Conservation (phyloP, 2,113 vertebrate species). For the Callopanchax toddi region DNA sequence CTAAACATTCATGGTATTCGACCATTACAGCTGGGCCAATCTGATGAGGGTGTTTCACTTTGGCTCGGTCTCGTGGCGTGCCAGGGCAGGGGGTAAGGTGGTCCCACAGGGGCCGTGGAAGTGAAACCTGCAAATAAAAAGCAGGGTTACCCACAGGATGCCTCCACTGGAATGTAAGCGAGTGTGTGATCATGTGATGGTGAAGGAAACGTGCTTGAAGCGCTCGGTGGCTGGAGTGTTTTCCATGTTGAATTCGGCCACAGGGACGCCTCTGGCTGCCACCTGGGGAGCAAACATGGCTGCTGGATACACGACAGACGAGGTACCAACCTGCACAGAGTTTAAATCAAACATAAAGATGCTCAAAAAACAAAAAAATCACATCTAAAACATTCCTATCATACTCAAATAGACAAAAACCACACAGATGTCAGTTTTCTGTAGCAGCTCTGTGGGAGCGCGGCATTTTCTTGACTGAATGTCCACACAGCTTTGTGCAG, state of each 20-base stretch:
- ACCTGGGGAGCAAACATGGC: conserved; percentile 97
- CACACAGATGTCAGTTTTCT: no score
- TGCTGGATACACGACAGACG: conserved; percentile 93
- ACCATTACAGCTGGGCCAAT: no score
- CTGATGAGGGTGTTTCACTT: conserved; percentile 27
- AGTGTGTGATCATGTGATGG: background rate
- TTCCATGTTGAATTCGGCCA: conserved; percentile 95
- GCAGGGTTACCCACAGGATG: background rate
- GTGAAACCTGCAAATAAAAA: conserved; percentile 85
- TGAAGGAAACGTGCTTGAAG: conserved; percentile 83
- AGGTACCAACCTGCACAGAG: conserved; percentile 88
- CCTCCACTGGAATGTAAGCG: no score
- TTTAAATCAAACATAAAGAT: background rate
- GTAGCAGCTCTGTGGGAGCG: no score
- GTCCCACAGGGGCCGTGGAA: conserved; percentile 91
- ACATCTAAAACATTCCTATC: no score
- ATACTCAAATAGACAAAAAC: no score
- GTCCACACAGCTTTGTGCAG: no score
- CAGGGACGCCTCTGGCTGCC: conserved; percentile 88
- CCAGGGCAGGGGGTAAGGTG: conserved; percentile 88
- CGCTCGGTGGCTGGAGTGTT: conserved; percentile 86
- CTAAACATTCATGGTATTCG: no score
- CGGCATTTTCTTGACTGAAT: no score
- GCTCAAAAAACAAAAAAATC: no score
- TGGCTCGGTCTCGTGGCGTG: conserved; percentile 80